Base-by-base conservation (phyloP, 2,888 invertebrate species). In the Nasonia oneida region DNA sequence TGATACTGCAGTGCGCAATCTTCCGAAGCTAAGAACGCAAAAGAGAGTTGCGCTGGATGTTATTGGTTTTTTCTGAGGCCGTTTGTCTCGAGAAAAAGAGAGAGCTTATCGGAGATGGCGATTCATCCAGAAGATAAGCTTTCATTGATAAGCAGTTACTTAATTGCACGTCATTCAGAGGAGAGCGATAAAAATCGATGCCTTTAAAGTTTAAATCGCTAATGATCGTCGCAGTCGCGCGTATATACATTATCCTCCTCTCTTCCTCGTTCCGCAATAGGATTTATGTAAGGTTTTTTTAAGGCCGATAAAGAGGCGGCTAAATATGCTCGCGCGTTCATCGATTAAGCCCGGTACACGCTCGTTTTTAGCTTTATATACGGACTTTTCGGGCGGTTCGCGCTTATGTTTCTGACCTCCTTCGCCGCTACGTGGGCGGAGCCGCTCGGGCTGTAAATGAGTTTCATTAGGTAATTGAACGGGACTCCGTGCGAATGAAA, bases 291-390 rank as follows among this genome's bases (percentile, higher is more conserved):
- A 82, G 82, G 75, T 79, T 64, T 82, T 85, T 82, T 79, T 82
- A 74, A 82, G 23, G 61, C 29, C 15, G 75, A 61, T 75, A 79
- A 79, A 77, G 57, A 23, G 70, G 50, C 57, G 70, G 29, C 80
- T 81, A 85, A 85, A 85, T 85, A 73, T 85, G 70, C 47, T 42
- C 8, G 53, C 23, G 57, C 37, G 47, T 70, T 74, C 70, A 77
- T 80, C 80, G 67, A 76, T 85, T 71, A 23, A 4, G 29, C 50
- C 3, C 50, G 53, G 23, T 18, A 18, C 18, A 33, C 64, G 71
- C n/a, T 50, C 61, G 71, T 75, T 86, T 88, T 87, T 47, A 74
- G 4, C 53, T 83, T 81, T 86, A 86, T 86, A 81, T 81, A 83
- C 73, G 80, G 50, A 86, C 76, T 86, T 81, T 83, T 83, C 64